These are phyloP conservation scores for Carollia perspicillata DNA, from an alignment of 2,113 vertebrate species.

Conservation along the genomic window DNA sequence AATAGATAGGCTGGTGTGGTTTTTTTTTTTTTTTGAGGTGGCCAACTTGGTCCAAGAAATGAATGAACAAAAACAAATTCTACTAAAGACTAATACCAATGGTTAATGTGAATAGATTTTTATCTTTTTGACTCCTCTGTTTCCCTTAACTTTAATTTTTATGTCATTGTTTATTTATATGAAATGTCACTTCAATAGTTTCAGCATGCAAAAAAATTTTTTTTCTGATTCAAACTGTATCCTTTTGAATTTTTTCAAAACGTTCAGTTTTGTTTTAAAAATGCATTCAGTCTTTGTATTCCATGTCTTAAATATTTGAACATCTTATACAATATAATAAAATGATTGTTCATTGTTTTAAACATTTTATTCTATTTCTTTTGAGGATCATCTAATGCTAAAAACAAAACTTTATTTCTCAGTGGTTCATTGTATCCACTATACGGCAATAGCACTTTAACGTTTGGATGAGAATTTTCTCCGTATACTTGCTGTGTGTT, in stretches of 20 bases:
- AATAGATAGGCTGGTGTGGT: background rate
- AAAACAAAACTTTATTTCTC: background rate
- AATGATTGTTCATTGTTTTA: background rate
- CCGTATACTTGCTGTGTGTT: background rate
- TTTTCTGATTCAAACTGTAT: background rate
- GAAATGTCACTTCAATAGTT: background rate
- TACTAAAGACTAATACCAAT: background rate
- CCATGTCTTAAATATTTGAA: background rate
- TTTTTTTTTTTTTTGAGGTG: no score
- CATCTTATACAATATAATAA: background rate
- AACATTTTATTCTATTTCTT: background rate
- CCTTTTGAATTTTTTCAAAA: background rate
- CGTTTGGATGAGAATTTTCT: background rate
- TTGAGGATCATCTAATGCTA: background rate
- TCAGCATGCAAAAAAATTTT: background rate
- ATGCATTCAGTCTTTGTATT: background rate
- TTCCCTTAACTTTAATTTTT: background rate
- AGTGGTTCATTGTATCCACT: background rate
- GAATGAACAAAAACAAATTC: background rate
- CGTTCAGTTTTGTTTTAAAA: background rate
- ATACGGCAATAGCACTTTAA: background rate
- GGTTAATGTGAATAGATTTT: background rate
- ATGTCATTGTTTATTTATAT: background rate
- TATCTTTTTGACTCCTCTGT: background rate
- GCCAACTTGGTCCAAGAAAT: background rate